A percentile compares a stretch with the other conserved stretches of the same genome.
phyloP scores from a whole-genome alignment of 2,797 vertebrate genomes.

The Sardinella longiceps region DNA sequence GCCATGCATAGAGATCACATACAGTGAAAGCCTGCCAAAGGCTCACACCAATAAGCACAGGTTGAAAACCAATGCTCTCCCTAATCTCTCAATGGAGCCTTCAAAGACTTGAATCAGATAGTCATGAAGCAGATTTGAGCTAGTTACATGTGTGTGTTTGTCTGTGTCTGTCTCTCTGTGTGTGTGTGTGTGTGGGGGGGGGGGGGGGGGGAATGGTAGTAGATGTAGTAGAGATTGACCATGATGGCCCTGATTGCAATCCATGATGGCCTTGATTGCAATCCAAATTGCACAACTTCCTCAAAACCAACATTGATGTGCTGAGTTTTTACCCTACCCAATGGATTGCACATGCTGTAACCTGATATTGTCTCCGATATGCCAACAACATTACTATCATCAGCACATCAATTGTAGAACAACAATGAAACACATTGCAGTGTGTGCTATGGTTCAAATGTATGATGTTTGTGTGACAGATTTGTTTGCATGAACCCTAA shows the following conservation, averaged over 20 bases:
- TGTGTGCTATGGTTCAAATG: neutral
- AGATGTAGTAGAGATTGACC: too few species aligned
- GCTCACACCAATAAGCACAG: neutral
- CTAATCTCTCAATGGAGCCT: too few species aligned
- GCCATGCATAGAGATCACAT: neutral
- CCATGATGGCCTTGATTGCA: neutral
- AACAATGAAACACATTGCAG: neutral
- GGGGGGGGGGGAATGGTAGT: too few species aligned
- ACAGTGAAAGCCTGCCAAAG: neutral
- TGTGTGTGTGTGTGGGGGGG: too few species aligned
- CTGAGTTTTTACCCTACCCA: neutral
- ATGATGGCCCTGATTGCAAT: too few species aligned
- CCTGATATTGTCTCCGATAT: neutral
- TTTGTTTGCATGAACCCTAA: neutral
- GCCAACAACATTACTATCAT: neutral
- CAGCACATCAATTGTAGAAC: neutral
- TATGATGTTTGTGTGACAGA: neutral
- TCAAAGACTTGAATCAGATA: too few species aligned
- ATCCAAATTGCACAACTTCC: neutral
- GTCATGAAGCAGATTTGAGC: too few species aligned
- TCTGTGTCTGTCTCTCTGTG: too few species aligned
- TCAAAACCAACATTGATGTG: neutral
- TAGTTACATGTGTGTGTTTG: too few species aligned
- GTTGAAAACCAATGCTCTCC: too few species aligned
- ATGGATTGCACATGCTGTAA: neutral